Conservation (phyloP, 2,888 invertebrate species). For the Pandemis cinnamomeana region DNA sequence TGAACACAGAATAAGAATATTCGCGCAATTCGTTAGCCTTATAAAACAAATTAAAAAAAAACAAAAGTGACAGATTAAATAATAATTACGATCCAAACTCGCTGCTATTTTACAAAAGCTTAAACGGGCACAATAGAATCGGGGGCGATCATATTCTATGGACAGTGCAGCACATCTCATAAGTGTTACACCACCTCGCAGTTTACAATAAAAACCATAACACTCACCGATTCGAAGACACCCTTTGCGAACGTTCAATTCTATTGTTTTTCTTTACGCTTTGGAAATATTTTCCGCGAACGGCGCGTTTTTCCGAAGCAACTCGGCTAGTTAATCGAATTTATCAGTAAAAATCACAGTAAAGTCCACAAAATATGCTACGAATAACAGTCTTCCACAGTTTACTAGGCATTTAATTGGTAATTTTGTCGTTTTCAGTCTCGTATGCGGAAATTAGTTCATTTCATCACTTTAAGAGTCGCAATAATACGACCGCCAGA, state of each 20-base stretch:
- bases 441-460: slow-evolving; percentile 57
- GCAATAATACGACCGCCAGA: slow-evolving; percentile 66
- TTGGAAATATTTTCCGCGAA: slow-evolving; percentile 38
- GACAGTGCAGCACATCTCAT: slow-evolving; percentile 1
- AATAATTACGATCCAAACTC: not conserved
- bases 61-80: not conserved
- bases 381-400: slow-evolving; percentile 29
- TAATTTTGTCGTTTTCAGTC: slow-evolving; percentile 33
- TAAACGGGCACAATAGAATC: slow-evolving; percentile 30
- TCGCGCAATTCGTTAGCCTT: not conserved
- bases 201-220: slow-evolving; percentile 6
- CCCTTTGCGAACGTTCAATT: slow-evolving; percentile 3
- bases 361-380: slow-evolving; percentile 29
- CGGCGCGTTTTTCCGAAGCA: slow-evolving; percentile 25
- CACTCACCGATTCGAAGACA: slow-evolving; percentile 33
- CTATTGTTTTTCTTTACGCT: slow-evolving; percentile 31
- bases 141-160: slow-evolving; percentile 22
- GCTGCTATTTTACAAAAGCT: slow-evolving; percentile 20
- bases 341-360: slow-evolving; percentile 36
- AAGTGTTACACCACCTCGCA: slow-evolving; percentile 23
- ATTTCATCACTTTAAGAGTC: slow-evolving; percentile 57
- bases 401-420: slow-evolving; percentile 17
- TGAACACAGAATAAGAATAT: not conserved
- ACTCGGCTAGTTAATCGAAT: slow-evolving; percentile 22
- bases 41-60: slow-evolving; percentile 1